Evolutionary conservation across 2,113 vertebrate genomes (phyloP).

Genomic region (Dicentrarchus labrax): DNA sequence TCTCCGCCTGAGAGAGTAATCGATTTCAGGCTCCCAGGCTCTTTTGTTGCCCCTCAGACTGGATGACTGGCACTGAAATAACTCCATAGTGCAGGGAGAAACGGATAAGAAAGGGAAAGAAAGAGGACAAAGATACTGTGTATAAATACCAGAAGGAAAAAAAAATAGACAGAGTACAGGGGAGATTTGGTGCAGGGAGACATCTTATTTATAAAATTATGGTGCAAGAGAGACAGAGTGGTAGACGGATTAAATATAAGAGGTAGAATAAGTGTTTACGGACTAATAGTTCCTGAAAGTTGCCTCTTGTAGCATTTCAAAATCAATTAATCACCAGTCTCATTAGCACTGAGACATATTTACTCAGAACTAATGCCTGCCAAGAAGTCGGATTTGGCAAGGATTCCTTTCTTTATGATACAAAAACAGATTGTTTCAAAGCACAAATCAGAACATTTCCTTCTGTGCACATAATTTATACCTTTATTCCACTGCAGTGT

Average conservation of each 20-base stretch:
- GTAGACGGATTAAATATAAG: neutral
- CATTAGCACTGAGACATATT: conserved; percentile 36
- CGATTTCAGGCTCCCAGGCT: conserved; percentile 56
- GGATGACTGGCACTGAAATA: conserved; percentile 51
- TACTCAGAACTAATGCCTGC: conserved; percentile 5
- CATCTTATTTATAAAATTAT: conserved; percentile 8
- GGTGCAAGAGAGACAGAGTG: neutral
- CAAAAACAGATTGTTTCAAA: conserved; percentile 23
- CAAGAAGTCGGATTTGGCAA: conserved; percentile 29
- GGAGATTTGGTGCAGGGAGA: conserved; percentile 7
- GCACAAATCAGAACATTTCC: neutral
- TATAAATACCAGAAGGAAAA: conserved; percentile 23
- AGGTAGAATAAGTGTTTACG: neutral
- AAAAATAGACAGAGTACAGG: neutral
- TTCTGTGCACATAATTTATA: conserved; percentile 6
- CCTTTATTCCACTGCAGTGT: conserved; percentile 1
- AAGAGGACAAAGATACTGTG: conserved; percentile 3
- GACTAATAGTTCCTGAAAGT: neutral
- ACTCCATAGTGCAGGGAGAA: conserved; percentile 44
- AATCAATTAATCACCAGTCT: conserved; percentile 30
- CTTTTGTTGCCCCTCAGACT: conserved; percentile 48
- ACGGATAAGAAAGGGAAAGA: conserved; percentile 10
- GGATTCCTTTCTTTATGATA: conserved; percentile 16
- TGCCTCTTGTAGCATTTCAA: conserved; percentile 11
- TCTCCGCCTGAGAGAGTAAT: conserved; percentile 57